phyloP scores from a whole-genome alignment of 2,888 invertebrate genomes.

The Latrodectus hesperus region DNA sequence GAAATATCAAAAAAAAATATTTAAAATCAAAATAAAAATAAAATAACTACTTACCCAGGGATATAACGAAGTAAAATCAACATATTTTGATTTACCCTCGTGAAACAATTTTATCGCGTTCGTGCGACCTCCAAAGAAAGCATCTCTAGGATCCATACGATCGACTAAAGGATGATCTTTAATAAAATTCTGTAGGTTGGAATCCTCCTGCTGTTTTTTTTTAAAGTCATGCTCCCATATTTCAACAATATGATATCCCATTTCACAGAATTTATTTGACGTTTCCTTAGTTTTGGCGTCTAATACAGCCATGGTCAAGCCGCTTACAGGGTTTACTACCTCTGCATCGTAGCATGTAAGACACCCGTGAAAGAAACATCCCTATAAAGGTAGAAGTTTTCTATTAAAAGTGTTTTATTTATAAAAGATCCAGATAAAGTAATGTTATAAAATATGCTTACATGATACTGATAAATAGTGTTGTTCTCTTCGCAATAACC shows the following conservation, averaged over 20 bases:
- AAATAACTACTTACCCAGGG: no score
- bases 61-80: no score
- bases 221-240: constrained; percentile 26
- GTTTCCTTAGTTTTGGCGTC: not conserved
- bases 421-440: not conserved
- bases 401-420: no score
- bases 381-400: not conserved
- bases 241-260: not conserved
- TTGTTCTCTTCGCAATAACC: no score
- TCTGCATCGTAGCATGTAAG: not conserved
- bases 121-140: not conserved
- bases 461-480: no score
- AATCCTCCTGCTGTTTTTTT: no score
- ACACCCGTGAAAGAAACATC: constrained; percentile 1
- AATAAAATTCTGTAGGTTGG: not conserved
- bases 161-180: not conserved
- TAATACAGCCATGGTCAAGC: not conserved
- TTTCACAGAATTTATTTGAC: not conserved
- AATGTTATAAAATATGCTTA: no score
- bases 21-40: no score
- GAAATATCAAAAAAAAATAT: no score
- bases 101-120: no score
- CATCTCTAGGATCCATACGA: constrained; percentile 5
- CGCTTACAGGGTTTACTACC: not conserved
- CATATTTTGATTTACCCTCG: no score